These are phyloP conservation scores for Clupea harengus DNA, from an alignment of 2,113 vertebrate genomes.

Conservation along the genomic window DNA sequence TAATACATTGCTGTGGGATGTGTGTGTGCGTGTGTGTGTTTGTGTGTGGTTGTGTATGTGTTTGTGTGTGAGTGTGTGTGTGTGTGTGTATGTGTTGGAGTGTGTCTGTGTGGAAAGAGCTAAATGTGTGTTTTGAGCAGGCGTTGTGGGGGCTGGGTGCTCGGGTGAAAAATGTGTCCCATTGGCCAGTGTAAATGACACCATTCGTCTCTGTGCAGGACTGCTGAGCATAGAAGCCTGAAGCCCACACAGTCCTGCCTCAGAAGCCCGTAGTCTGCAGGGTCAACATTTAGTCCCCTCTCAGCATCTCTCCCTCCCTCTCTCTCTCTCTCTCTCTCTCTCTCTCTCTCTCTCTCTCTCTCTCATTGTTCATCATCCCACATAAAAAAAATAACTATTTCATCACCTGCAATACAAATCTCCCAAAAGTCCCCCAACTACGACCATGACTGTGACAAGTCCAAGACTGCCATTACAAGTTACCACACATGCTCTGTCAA, in stretches of 20 bases:
- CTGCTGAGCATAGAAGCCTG: conserved; percentile 33
- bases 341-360: neutral
- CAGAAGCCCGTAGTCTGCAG: conserved; percentile 15
- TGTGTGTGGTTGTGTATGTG: no score
- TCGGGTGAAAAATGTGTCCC: conserved; percentile 29
- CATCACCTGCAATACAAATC: neutral
- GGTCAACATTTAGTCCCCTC: conserved; percentile 28
- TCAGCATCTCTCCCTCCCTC: neutral
- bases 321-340: neutral
- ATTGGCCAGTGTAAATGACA: conserved; percentile 43
- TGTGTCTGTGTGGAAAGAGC: neutral
- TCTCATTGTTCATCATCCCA: neutral
- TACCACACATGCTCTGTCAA: neutral
- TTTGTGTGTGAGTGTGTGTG: no score
- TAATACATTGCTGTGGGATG: no score
- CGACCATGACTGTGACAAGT: neutral
- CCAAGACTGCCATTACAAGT: neutral
- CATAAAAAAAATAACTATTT: neutral
- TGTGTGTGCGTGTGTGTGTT: no score
- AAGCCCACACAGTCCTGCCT: neutral
- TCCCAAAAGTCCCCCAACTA: no score
- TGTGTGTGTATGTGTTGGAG: no score
- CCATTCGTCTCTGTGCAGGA: conserved; percentile 39
- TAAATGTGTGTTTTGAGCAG: neutral
- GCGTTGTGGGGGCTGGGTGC: neutral